phyloP scores from a whole-genome alignment of 2,113 vertebrate species.

The Hyperopisus bebe region DNA sequence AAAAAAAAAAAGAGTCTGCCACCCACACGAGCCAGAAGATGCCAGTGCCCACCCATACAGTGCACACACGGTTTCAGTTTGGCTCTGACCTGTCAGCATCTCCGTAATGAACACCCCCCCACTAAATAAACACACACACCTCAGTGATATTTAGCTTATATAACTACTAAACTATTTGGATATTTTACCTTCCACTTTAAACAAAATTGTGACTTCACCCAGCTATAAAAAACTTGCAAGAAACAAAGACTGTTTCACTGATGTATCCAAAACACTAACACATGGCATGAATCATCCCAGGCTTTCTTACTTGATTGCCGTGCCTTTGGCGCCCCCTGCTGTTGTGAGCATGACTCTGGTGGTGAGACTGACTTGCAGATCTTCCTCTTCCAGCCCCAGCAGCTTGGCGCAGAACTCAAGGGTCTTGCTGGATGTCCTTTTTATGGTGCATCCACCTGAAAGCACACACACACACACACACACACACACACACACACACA shows the following conservation, averaged over 20 bases:
- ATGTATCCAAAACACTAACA: background rate
- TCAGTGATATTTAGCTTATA: background rate
- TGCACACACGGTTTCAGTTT: background rate
- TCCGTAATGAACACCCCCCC: background rate
- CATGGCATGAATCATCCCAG: background rate
- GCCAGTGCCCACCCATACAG: background rate
- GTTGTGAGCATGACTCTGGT: slow-evolving; percentile 91
- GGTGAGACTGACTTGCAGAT: slow-evolving; percentile 85
- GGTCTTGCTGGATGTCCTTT: slow-evolving; percentile 68
- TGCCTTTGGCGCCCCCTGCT: slow-evolving; percentile 94
- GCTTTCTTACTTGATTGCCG: slow-evolving; percentile 85
- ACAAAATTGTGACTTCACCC: background rate
- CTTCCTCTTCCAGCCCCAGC: slow-evolving; percentile 83
- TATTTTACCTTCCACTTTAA: background rate
- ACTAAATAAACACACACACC: background rate
- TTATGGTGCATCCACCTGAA: slow-evolving; percentile 82
- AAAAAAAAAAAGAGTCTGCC: background rate
- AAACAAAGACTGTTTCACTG: background rate
- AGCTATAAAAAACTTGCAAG: background rate
- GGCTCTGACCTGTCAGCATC: background rate
- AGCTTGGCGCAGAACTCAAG: slow-evolving; percentile 79
- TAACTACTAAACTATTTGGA: background rate
- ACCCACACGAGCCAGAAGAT: background rate
- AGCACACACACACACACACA: background rate
- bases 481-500: background rate